Percentiles rank a stretch among this genome's conserved stretches.
Conservation (phyloP, 2,888 invertebrate species). For the Eudasyphora cyanicolor region DNA sequence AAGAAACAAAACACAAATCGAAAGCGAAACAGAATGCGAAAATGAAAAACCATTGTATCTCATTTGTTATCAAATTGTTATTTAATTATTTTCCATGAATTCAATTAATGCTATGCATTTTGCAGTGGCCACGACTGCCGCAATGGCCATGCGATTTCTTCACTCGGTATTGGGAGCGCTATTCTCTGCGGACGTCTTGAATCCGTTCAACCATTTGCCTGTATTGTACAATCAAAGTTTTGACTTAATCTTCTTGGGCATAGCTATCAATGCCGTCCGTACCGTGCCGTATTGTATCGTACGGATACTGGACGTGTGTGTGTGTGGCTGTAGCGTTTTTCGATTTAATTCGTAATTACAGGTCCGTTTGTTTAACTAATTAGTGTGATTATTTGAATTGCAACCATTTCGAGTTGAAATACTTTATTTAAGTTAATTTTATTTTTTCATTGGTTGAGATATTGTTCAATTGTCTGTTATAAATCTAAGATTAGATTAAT, state of each 20-base stretch:
- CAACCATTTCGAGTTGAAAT: conserved; percentile 31
- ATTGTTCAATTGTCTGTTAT: background rate
- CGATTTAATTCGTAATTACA: conserved; percentile 33
- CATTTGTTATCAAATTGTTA: conserved; percentile 62
- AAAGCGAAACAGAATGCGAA: conserved; percentile 8
- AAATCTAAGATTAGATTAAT: background rate
- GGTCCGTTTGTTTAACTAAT: conserved; percentile 23
- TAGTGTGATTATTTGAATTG: conserved; percentile 31
- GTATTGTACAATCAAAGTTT: no score
- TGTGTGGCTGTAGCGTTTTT: background rate
- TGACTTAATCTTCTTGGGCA: conserved; percentile 34
- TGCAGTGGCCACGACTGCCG: conserved; percentile 25
- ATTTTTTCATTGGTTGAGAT: background rate
- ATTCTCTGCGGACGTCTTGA: background rate
- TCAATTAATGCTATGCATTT: conserved; percentile 61
- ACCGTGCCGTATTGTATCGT: no score
- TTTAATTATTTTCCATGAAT: conserved; percentile 68
- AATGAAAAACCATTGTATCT: conserved; percentile 44
- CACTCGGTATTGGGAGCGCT: background rate
- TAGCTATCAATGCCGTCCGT: background rate
- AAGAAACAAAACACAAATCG: conserved; percentile 44
- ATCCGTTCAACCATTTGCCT: no score
- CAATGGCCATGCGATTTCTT: background rate
- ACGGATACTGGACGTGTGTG: no score
- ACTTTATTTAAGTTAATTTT: conserved; percentile 69